Evolutionary conservation across 2,113 vertebrate genomes (phyloP).

Genomic region (Neolamprologus hecqui): DNA sequence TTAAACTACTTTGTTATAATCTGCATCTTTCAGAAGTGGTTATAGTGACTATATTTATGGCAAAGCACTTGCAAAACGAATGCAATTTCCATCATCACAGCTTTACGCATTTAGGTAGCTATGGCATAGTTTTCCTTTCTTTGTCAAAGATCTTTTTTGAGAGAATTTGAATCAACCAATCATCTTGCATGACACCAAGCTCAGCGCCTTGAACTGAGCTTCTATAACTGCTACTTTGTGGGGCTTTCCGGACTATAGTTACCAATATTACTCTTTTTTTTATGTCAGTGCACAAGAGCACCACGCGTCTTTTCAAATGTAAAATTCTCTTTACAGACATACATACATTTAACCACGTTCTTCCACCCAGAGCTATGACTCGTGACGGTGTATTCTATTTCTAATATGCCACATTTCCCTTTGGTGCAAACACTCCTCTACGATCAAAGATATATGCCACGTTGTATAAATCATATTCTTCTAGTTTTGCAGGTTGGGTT

Average conservation of each 20-base stretch:
- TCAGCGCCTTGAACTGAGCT: neutral
- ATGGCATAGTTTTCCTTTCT: neutral
- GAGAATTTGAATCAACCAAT: neutral
- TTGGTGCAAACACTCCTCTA: neutral
- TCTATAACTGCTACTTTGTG: neutral
- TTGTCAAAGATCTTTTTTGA: neutral
- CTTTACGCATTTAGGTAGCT: neutral
- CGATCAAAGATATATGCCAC: neutral
- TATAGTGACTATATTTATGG: neutral
- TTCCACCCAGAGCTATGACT: neutral
- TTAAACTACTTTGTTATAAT: neutral
- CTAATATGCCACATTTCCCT: neutral
- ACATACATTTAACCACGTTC: neutral
- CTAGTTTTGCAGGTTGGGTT: neutral
- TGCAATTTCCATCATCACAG: neutral
- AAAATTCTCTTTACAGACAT: neutral
- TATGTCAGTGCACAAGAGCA: neutral
- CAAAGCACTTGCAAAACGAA: neutral
- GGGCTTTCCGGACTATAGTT: neutral
- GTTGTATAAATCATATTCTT: neutral
- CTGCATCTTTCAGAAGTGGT: neutral
- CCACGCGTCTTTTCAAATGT: accelerated
- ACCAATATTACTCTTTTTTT: neutral
- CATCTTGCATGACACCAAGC: neutral
- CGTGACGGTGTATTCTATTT: neutral